Conservation (phyloP, 2,888 invertebrate species). For the Macrosiphum euphorbiae region DNA sequence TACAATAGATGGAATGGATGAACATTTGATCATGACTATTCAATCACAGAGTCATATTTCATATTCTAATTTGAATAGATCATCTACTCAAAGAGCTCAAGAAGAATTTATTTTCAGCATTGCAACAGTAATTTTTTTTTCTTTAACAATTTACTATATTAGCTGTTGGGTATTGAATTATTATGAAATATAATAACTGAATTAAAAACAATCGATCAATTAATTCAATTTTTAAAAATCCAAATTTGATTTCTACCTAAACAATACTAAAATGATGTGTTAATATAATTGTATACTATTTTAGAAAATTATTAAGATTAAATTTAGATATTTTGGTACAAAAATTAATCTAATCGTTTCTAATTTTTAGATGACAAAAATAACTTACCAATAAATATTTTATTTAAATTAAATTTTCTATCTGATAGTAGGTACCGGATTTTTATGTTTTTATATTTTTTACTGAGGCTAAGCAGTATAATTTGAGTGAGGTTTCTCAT, state of each 20-base stretch:
- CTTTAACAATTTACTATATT: not conserved
- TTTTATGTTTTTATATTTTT: no score
- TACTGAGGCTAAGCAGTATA: no score
- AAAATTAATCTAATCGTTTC: not conserved
- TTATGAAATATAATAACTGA: not conserved
- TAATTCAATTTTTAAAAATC: not conserved
- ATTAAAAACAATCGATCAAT: not conserved
- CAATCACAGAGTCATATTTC: slow-evolving; percentile 52
- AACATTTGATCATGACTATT: slow-evolving; percentile 58
- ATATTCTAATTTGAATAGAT: slow-evolving; percentile 33
- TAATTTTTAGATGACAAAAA: not conserved
- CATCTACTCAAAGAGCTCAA: slow-evolving; percentile 14
- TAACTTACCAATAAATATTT: not conserved
- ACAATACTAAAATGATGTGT: not conserved
- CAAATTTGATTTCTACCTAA: not conserved
- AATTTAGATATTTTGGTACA: not conserved
- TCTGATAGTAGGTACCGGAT: no score
- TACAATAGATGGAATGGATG: slow-evolving; percentile 51
- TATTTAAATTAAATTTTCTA: no score
- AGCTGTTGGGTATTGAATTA: not conserved
- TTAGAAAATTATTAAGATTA: not conserved
- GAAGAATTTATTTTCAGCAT: slow-evolving; percentile 59
- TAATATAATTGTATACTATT: not conserved
- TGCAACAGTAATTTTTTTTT: slow-evolving; percentile 48
- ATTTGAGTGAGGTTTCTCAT: no score